Conservation (phyloP, 2,113 vertebrate genomes). For the Labeo rohita region DNA sequence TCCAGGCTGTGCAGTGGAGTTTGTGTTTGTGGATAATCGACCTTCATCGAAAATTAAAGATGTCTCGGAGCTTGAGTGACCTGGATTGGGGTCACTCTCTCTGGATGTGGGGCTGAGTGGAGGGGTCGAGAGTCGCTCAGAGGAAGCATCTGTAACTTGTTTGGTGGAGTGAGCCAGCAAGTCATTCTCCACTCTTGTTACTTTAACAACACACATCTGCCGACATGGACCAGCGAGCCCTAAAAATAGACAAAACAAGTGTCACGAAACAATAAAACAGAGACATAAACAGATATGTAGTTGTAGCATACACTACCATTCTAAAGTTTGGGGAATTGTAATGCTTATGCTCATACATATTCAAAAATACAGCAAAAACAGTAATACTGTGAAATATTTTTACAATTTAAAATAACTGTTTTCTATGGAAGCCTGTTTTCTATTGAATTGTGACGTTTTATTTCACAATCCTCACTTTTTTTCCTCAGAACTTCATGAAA, state of each 20-base stretch:
- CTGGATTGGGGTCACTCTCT: not conserved
- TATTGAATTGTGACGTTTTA: too few relatives aligned
- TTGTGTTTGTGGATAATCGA: not conserved
- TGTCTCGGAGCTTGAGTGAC: not conserved
- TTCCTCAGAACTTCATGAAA: too few relatives aligned
- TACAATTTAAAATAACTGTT: not conserved
- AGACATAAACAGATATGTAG: not conserved
- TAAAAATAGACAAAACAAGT: not conserved
- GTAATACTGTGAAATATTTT: not conserved
- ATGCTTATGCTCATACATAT: not conserved
- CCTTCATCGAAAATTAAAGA: not conserved
- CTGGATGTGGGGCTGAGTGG: not conserved
- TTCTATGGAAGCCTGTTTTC: too few relatives aligned
- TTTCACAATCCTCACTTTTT: too few relatives aligned
- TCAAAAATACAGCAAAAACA: not conserved
- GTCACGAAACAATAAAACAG: not conserved
- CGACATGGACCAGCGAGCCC: constrained; percentile 69
- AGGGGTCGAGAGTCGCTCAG: not conserved
- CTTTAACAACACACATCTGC: constrained; percentile 79
- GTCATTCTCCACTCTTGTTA: constrained; percentile 75
- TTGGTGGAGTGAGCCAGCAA: constrained; percentile 49
- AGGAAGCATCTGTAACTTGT: constrained; percentile 47
- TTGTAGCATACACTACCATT: not conserved
- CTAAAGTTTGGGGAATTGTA: not conserved
- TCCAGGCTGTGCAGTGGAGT: not conserved